phyloP scores from a whole-genome alignment of 2,888 invertebrate species.

The Melinaea menophilus region DNA sequence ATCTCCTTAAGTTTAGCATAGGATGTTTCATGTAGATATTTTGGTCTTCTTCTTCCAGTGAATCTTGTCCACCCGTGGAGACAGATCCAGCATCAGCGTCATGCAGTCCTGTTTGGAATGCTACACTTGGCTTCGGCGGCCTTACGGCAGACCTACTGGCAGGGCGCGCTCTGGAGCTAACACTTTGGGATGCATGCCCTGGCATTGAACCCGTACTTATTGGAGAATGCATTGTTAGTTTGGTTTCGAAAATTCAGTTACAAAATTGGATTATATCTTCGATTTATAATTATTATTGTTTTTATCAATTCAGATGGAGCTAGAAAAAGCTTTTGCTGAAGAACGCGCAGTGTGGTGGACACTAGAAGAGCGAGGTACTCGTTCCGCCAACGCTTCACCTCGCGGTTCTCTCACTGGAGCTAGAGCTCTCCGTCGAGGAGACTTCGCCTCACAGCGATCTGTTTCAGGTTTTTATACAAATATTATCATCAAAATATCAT shows the following conservation, averaged over 20 bases:
- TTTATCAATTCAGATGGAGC: slow-evolving; percentile 74
- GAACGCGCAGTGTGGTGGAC: slow-evolving; percentile 95
- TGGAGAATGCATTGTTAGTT: slow-evolving; percentile 84
- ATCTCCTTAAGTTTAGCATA: slow-evolving; percentile 80
- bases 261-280: background rate
- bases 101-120: slow-evolving; percentile 95
- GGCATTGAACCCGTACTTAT: slow-evolving; percentile 89
- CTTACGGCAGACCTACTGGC: slow-evolving; percentile 88
- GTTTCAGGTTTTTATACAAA: slow-evolving; percentile 75
- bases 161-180: slow-evolving; percentile 89
- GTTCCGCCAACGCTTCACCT: slow-evolving; percentile 87
- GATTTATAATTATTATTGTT: too few species aligned
- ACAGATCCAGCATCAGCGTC: slow-evolving; percentile 92
- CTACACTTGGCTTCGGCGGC: slow-evolving; percentile 89
- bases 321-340: slow-evolving; percentile 90
- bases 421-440: slow-evolving; percentile 81
- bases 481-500: background rate
- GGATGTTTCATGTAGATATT: background rate
- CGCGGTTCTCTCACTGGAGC: slow-evolving; percentile 86
- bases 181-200: slow-evolving; percentile 91
- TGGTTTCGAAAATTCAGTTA: background rate
- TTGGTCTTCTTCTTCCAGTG: slow-evolving; percentile 63
- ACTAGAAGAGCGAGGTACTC: slow-evolving; percentile 88
- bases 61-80: slow-evolving; percentile 85
- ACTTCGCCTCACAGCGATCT: slow-evolving; percentile 86